These are phyloP conservation scores for Bombus fervidus DNA, from an alignment of 1,140 invertebrate genomes.

Conservation along the genomic window DNA sequence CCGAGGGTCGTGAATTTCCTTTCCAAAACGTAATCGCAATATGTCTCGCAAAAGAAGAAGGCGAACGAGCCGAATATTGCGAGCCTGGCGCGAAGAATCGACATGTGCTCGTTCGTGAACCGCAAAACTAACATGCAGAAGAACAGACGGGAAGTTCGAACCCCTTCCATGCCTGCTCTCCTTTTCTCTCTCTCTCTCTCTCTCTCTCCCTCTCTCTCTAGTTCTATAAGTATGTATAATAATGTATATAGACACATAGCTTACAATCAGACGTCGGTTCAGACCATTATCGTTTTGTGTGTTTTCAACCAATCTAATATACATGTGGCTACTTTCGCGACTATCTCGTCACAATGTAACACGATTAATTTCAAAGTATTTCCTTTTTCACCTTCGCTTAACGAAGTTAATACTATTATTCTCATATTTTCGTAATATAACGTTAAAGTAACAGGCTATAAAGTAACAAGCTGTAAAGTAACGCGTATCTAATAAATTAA, in stretches of 20 bases:
- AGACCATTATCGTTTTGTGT: background rate
- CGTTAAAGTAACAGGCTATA: no score
- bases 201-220: background rate
- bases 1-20: background rate
- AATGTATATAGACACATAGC: background rate
- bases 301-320: conserved; percentile 10
- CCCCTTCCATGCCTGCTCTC: conserved; percentile 22
- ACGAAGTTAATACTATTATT: no score
- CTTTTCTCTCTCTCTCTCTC: background rate
- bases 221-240: background rate
- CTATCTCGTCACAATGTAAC: background rate
- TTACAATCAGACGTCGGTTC: conserved; percentile 16
- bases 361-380: background rate
- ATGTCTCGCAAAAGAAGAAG: background rate
- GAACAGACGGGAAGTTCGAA: conserved; percentile 55
- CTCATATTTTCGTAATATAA: no score
- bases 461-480: no score
- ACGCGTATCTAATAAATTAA: no score
- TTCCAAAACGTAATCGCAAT: background rate
- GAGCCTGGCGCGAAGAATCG: conserved; percentile 31
- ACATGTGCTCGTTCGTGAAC: conserved; percentile 59
- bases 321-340: background rate
- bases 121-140: conserved; percentile 27
- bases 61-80: background rate
- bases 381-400: no score